Percentiles rank a stretch among this genome's conserved stretches.
phyloP scores from a whole-genome alignment of 2,113 vertebrate species.

The Diadophis punctatus region DNA sequence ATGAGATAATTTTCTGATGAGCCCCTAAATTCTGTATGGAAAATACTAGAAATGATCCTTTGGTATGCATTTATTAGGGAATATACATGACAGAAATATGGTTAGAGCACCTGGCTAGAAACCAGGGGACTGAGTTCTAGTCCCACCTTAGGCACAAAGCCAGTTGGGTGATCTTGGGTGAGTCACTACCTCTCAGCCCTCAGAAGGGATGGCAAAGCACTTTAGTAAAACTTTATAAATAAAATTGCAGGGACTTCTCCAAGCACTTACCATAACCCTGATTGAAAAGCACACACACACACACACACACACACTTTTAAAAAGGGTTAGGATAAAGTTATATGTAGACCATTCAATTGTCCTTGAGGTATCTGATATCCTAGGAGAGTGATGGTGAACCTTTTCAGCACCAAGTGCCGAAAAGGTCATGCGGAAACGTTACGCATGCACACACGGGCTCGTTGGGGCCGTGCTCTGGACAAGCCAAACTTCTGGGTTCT shows the following conservation, averaged over 20 bases:
- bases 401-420: too few species aligned
- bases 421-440: too few species aligned
- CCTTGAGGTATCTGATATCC: neutral
- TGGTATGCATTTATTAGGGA: neutral
- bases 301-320: neutral
- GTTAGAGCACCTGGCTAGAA: neutral
- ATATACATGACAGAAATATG: neutral
- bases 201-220: neutral
- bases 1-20: neutral
- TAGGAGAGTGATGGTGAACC: too few species aligned
- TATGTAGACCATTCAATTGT: neutral
- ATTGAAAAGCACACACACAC: neutral
- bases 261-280: neutral
- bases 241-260: neutral
- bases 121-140: neutral
- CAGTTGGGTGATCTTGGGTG: neutral
- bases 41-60: neutral
- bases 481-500: too few species aligned
- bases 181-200: neutral
- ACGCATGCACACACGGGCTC: too few species aligned
- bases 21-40: neutral
- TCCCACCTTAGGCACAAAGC: neutral
- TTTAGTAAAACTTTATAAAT: neutral
- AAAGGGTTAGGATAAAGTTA: neutral
- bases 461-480: too few species aligned